phyloP scores from a whole-genome alignment of 2,113 vertebrate genomes.

The Anthoscopus minutus region DNA sequence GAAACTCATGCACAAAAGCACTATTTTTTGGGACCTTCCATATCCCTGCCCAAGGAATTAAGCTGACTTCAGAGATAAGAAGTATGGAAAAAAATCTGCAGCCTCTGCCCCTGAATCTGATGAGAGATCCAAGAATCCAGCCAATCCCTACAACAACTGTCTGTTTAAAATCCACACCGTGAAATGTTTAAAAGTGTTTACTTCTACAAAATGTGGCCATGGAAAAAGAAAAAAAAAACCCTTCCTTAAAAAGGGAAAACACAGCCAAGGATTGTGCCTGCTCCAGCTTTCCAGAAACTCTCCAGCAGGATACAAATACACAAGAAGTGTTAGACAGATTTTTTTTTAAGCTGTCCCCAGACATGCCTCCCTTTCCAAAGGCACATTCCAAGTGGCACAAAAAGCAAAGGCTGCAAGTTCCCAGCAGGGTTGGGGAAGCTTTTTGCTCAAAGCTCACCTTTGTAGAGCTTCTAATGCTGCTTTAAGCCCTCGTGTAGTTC shows the following conservation, averaged over 20 bases:
- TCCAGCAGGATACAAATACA: neutral
- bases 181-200: constrained; percentile 14
- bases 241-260: neutral
- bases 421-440: neutral
- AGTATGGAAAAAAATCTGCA: neutral
- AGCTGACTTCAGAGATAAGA: neutral
- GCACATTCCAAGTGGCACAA: neutral
- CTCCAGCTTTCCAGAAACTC: neutral
- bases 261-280: neutral
- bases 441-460: neutral
- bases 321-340: neutral
- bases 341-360: neutral
- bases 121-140: fast-evolving
- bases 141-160: neutral
- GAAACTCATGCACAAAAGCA: neutral
- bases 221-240: neutral
- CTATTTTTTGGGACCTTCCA: neutral
- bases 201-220: neutral
- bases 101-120: neutral
- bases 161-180: neutral
- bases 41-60: neutral
- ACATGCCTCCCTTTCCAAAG: neutral
- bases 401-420: neutral
- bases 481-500: neutral
- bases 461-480: neutral